Evolutionary conservation across 2,888 invertebrate species (phyloP), one percentile per base, ranked within the genome.

Genomic region (Cerceris rybyensis): DNA sequence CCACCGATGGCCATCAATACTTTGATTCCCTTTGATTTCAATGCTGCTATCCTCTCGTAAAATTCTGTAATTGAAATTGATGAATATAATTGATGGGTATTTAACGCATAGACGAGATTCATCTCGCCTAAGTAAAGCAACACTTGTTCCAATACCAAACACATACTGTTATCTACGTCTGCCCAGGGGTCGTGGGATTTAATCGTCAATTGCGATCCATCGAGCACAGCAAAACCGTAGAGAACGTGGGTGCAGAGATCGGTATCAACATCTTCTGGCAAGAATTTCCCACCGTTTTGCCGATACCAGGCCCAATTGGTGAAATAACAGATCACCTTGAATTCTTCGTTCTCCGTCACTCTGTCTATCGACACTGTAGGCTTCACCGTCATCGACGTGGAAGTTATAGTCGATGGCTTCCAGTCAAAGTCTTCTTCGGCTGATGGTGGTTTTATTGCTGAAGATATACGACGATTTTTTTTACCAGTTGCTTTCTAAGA

Each of bases 281-380:
- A 92, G 89, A 95, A 98, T 92, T 97, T 97, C 17, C 97, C 97
- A 73, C 95, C 94, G 0, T 96, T 96, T 87, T 96, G 97, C 82
- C 97, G 95, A 92, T 98, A 98, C 97, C 97, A 98, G 41, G 98
- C 97, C 98, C 98, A 98, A 90, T 98, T 98, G 0, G 98, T 98
- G 91, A 97, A 98, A 90, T 98, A 98, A 88, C 98, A 98, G 6
- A 98, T 96, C 0, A 98, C 95, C 93, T 97, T 98, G 88, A 94
- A 97, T 41, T 94, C 93, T 4, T 91, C 89, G 0, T 64, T 67
- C 11, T 66, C 28, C 42, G 11, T 64, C 7, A 63, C 41, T 0
- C 71, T 73, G 39, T 80, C 73, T 6, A 16, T 43, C 7, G 69
- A 66, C 41, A 74, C 76, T 0, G 80, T 72, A 28, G 28, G 28